Evolutionary conservation across 2,797 vertebrate genomes (phyloP).

Genomic region (Psittacula derbiana): DNA sequence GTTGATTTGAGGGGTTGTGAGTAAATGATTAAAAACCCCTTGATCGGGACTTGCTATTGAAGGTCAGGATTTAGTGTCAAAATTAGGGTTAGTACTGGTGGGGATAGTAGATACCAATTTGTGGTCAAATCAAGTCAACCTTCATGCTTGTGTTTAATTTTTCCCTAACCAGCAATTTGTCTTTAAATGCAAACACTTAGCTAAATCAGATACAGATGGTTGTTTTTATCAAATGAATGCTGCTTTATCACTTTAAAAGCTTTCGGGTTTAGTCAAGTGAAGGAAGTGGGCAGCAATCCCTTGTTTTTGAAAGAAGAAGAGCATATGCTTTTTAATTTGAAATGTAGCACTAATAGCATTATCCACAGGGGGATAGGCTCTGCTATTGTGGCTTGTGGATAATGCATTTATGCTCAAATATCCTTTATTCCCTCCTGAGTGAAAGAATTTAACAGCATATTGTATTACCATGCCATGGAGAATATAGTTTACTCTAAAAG

Average conservation of each 20-base stretch:
- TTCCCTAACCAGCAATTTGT: constrained; percentile 51
- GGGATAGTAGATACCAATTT: constrained; percentile 8
- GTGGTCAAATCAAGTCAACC: constrained; percentile 20
- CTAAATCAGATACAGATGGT: constrained; percentile 75
- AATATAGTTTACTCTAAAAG: constrained; percentile 56
- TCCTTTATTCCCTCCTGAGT: constrained; percentile 73
- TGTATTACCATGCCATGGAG: constrained; percentile 62
- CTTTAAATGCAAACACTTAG: constrained; percentile 58
- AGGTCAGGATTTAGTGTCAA: constrained; percentile 20
- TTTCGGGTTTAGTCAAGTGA: constrained; percentile 77
- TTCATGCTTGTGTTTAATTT: constrained; percentile 47
- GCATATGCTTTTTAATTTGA: constrained; percentile 80
- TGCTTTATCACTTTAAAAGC: constrained; percentile 78
- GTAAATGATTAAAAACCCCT: not conserved
- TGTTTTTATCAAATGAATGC: constrained; percentile 72
- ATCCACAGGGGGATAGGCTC: constrained; percentile 69
- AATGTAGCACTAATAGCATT: constrained; percentile 75
- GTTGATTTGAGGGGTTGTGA: not conserved
- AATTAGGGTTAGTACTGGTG: not conserved
- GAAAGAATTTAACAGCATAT: constrained; percentile 65
- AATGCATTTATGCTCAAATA: constrained; percentile 73
- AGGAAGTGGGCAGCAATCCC: constrained; percentile 69
- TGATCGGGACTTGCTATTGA: not conserved
- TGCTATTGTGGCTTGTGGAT: constrained; percentile 68
- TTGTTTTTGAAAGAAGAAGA: constrained; percentile 67